Conservation (phyloP, 2,113 vertebrate species). For the Rhinolophus sinicus region DNA sequence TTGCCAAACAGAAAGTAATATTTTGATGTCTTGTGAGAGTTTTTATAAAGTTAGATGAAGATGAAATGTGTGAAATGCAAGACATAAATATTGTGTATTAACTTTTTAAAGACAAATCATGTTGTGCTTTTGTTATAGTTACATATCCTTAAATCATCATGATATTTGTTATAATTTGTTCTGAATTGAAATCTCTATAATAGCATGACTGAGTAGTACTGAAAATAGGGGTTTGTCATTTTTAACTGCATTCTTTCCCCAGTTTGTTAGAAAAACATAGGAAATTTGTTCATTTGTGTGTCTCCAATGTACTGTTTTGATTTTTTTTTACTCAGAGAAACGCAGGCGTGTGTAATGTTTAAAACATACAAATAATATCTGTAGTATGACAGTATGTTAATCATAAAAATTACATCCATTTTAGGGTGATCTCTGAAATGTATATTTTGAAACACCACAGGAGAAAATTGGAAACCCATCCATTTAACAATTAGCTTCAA, state of each 20-base stretch:
- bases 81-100: neutral
- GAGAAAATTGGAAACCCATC: neutral
- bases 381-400: neutral
- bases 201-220: neutral
- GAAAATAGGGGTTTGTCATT: slow-evolving; percentile 32
- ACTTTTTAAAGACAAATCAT: neutral
- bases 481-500: neutral
- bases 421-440: slow-evolving; percentile 2
- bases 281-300: slow-evolving; percentile 59
- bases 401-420: neutral
- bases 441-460: neutral
- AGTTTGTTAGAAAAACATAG: slow-evolving; percentile 44
- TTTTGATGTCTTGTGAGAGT: neutral
- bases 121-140: neutral
- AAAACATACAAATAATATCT: slow-evolving; percentile 17
- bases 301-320: slow-evolving; percentile 20
- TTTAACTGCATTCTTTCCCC: slow-evolving; percentile 43
- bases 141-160: neutral
- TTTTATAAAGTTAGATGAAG: slow-evolving; percentile 3
- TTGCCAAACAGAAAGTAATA: neutral
- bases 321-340: neutral
- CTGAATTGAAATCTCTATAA: slow-evolving; percentile 28
- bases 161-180: neutral
- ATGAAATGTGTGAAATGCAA: neutral
- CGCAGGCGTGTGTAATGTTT: neutral